Evolutionary conservation across 2,888 invertebrate genomes (phyloP), one percentile per base, ranked within the genome.

Genomic region (Tineola bisselliella): DNA sequence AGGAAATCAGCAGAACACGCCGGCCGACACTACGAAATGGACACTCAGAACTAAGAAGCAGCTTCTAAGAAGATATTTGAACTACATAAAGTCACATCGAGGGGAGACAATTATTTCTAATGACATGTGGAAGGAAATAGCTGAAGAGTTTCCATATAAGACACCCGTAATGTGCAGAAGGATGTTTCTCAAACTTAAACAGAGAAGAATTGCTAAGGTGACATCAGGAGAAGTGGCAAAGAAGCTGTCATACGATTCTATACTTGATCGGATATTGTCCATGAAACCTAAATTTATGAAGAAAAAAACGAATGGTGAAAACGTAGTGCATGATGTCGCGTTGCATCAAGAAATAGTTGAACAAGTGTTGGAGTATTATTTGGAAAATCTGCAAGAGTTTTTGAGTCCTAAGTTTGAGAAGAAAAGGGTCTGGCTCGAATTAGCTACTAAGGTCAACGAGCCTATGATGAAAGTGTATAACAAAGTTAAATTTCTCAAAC

Each of bases 401-500:
- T 63, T 73, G 0, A 81, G 76, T 62, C 84, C 86, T 0, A 78
- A 74, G 64, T 84, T 74, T 44, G 81, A 84, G 44, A 81, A 79
- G 64, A 80, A 79, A 68, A 79, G 76, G 62, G 65, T 82, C 0
- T 87, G 84, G 86, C 74, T 73, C 0, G 79, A 83, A 62, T 61
- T 87, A 6, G 80, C 82, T 0, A 75, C 72, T 38, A 66, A 69
- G 12, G 69, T 82, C 1, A 67, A 69, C 0, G 78, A 78, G 33
- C 77, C 83, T 0, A 70, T 81, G 0, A 71, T 68, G 0, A 81
- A 77, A 67, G 68, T 82, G 1, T 81, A 76, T 15, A 79, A 79
- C 58, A 86, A 86, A 66, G 70, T 87, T 0, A 80, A 80, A 57
- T 82, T 76, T 68, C 68, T 87, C 43, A 84, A 84, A 62, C 75